Evolutionary conservation across 2,888 invertebrate species (phyloP), one percentile per base, ranked within the genome.

Genomic region (Drosophila subsilvestris): DNA sequence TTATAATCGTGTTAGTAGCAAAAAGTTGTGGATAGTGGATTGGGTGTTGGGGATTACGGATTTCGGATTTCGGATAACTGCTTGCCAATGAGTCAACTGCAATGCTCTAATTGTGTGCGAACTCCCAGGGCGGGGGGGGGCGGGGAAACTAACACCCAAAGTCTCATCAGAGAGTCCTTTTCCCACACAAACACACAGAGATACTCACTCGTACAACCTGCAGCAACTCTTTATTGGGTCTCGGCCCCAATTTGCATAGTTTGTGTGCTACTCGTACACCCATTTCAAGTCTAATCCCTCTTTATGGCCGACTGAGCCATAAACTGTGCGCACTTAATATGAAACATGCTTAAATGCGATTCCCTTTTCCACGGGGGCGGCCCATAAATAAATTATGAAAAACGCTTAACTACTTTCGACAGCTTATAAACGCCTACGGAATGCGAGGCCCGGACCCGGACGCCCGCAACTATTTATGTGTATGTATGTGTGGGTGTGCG

Each of bases 351-450:
- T 82, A 86, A 85, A 82, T 75, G 89, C 79, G 69, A 76, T 77
- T 78, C 78, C 79, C 86, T 37, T 37, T 37, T 81, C 67, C 56
- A 47, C 82, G 72, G 53, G 51, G 80, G 71, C 70, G 72, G 59
- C 72, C 72, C 88, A 86, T 86, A 89, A 86, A 86, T 86, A 86
- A 89, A 86, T 86, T 86, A 86, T 86, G 85, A 86, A 86, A 87
- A 88, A 86, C 86, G 85, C 89, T 87, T 89, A 89, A 86, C 85
- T 87, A 89, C 85, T 86, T 86, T 86, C 86, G 89, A 86, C 86
- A 86, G 86, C 86, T 89, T 88, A 86, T 86, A 89, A 88, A 87
- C 85, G 85, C 85, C 85, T 88, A 88, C 85, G 71, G 81, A 88
- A 81, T 75, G 89, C 55, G 53, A 54, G 56, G 67, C 74, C 49